phyloP scores from a whole-genome alignment of 2,797 vertebrate genomes.

The Phataginus tricuspis region DNA sequence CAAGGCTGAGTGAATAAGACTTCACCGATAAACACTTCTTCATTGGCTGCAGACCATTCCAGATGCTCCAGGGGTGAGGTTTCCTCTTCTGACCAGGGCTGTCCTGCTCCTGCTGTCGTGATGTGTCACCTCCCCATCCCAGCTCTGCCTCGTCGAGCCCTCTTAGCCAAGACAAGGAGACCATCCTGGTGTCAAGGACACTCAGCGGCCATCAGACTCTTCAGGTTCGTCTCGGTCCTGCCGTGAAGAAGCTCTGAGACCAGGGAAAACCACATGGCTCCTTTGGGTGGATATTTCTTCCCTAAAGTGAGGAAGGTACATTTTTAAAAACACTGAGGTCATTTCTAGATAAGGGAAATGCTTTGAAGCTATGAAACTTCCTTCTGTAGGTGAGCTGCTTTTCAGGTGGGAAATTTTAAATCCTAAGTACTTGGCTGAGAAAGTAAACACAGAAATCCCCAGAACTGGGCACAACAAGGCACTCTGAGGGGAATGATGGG shows the following conservation, averaged over 20 bases:
- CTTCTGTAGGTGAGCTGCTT: neutral
- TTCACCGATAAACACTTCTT: neutral
- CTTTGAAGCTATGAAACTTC: neutral
- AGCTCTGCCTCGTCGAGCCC: neutral
- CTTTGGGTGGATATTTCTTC: neutral
- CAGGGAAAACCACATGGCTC: neutral
- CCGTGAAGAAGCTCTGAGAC: neutral
- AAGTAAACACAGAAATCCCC: neutral
- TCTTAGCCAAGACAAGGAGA: neutral
- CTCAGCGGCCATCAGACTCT: neutral
- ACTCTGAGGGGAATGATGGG: rapidly evolving
- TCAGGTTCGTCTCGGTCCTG: neutral
- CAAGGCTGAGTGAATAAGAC: neutral
- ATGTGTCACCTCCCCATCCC: no score
- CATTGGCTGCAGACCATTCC: no score
- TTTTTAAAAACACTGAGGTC: neutral
- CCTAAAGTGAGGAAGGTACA: neutral
- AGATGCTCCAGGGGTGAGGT: neutral
- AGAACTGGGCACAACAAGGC: neutral
- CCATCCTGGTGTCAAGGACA: neutral
- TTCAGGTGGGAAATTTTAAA: neutral
- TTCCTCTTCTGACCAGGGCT: neutral
- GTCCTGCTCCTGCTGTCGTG: rapidly evolving
- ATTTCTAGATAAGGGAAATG: neutral
- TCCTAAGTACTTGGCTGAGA: neutral